Evolutionary conservation across 1,140 invertebrate genomes (phyloP).

Genomic region (Monomorium pharaonis): DNA sequence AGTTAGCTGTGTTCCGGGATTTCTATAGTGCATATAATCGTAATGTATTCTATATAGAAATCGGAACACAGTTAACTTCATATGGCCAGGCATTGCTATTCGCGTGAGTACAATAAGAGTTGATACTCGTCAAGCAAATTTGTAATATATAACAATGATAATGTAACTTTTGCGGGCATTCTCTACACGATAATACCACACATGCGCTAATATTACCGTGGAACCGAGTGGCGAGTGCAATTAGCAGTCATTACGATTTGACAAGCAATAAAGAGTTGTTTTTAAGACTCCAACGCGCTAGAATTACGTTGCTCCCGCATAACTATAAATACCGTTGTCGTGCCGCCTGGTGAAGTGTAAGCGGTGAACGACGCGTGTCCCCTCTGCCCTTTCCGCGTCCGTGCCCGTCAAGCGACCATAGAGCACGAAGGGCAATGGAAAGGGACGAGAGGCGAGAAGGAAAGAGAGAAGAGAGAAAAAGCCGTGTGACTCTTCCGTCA

Average conservation of each 20-base stretch:
- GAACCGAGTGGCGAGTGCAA: neutral
- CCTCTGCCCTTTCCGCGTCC: neutral
- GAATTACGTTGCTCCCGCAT: neutral
- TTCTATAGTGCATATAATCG: no score
- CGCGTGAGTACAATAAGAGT: no score
- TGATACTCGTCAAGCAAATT: no score
- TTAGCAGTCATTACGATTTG: neutral
- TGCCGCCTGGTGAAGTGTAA: neutral
- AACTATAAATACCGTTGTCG: slow-evolving; percentile 16
- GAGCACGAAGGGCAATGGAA: neutral
- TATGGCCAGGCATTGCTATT: no score
- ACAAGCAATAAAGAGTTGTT: neutral
- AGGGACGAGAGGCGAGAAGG: neutral
- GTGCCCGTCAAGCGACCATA: neutral
- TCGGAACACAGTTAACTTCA: no score
- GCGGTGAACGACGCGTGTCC: neutral
- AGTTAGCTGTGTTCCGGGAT: no score
- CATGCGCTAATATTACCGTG: neutral
- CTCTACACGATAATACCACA: neutral
- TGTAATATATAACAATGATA: no score
- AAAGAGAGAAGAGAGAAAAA: neutral
- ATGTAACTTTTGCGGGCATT: no score
- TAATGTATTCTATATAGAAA: no score
- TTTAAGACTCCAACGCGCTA: neutral
- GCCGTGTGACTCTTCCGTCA: neutral